Evolutionary conservation across 2,888 invertebrate species (phyloP).

Genomic region (Xanthia icteritia): DNA sequence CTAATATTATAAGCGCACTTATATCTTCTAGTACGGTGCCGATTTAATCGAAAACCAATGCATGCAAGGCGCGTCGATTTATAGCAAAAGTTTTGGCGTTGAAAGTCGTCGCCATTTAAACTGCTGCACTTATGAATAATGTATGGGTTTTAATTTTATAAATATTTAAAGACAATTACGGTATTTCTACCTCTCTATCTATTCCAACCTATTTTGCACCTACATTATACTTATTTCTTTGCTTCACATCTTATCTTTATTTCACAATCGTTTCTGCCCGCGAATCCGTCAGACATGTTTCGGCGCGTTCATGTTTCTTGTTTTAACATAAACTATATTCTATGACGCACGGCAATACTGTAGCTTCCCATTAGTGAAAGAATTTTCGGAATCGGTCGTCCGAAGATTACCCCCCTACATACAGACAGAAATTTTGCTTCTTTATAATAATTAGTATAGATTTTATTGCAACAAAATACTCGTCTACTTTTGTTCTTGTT

Average conservation of each 20-base stretch:
- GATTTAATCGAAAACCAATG: slow-evolving; percentile 54
- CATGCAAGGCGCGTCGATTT: slow-evolving; percentile 44
- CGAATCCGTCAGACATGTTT: too few species aligned
- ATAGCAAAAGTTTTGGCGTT: slow-evolving; percentile 44
- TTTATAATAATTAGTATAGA: not conserved
- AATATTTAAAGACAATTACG: not conserved
- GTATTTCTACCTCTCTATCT: not conserved
- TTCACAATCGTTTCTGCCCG: too few species aligned
- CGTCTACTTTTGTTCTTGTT: not conserved
- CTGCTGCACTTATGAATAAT: slow-evolving; percentile 32
- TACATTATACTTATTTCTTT: too few species aligned
- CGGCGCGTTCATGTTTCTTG: too few species aligned
- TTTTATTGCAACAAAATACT: not conserved
- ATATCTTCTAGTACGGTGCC: not conserved
- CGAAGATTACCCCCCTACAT: too few species aligned
- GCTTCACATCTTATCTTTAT: too few species aligned
- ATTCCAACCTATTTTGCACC: not conserved
- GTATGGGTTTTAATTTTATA: slow-evolving; percentile 2
- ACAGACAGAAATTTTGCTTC: too few species aligned
- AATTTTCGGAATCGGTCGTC: too few species aligned
- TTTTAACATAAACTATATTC: too few species aligned
- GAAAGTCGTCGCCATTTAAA: slow-evolving; percentile 26
- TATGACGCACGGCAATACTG: too few species aligned
- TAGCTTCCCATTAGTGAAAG: too few species aligned
- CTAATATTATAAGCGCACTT: not conserved